Evolutionary conservation across 1,140 invertebrate species (phyloP).

Genomic region (Drosophila willistoni): DNA sequence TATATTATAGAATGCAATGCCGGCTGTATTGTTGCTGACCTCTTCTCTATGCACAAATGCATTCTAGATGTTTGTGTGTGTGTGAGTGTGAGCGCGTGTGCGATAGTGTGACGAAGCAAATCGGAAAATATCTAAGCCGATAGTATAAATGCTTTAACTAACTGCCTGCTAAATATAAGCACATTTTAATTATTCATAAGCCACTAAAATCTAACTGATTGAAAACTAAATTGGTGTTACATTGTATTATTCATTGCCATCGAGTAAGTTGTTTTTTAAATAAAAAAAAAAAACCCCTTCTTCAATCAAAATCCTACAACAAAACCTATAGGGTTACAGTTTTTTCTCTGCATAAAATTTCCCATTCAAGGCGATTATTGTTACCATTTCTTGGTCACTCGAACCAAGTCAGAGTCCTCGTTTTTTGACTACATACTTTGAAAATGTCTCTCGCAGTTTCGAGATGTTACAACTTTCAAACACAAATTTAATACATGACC

Average conservation of each 20-base stretch:
- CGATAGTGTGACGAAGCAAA: no score
- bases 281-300: no score
- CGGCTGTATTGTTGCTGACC: constrained; percentile 49
- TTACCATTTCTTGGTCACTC: no score
- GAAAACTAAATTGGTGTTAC: neutral
- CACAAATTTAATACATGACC: neutral
- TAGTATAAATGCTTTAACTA: neutral
- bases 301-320: no score
- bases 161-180: neutral
- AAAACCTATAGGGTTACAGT: no score
- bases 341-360: no score
- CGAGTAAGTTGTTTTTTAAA: neutral
- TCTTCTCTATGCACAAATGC: constrained; percentile 48
- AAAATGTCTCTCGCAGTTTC: no score
- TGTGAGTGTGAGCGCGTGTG: neutral
- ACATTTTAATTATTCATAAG: neutral
- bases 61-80: constrained; percentile 10
- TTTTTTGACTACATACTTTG: no score
- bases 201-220: neutral
- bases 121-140: no score
- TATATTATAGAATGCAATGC: constrained; percentile 38
- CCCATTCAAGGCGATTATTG: no score
- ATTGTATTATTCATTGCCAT: neutral
- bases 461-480: no score
- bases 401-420: no score